Base-by-base conservation (phyloP, 2,797 vertebrate species). In the Zenarchopterus dispar region DNA sequence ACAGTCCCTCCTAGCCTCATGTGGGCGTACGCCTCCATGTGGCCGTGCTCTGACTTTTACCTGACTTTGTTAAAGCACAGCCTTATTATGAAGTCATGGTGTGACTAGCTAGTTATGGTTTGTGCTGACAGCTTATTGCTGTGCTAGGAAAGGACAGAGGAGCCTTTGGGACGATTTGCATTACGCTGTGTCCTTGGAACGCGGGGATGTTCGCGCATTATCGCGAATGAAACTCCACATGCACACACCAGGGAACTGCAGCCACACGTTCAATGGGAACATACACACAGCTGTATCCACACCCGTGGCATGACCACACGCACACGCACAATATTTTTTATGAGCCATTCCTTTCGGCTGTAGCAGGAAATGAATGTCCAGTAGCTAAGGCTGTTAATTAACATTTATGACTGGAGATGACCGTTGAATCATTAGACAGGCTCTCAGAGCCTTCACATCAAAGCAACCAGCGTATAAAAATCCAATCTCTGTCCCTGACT, bases 301-400 rank as follows among this genome's bases (percentile, higher is more conserved):
- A 41, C 52, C 19, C 9, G 17, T 64, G 53, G 60, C 43, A 59
- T 39, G 5, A 36, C 19, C 67, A 31, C 56, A 53, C 52, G 21
- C 42, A 62, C 58, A 53, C 21, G 19, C 60, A 52, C 44, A 22
- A 47, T 26, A 44, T 72, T 75, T 78, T 85, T 83, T 79, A 86
- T 48, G 72, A 78, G 73, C 59, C 61, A 58, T 82, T 77, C 80
- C 81, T 75, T 67, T 62, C 19, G 58, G 81, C 84, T 73, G 56
- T 51, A 61, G 75, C 75, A 88, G 85, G 81, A 87, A 89, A 88
- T 88, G 82, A 84, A 85, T 76, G 87, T 88, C 85, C 82, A 59
- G 75, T 61, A 77, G 85, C 82, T 36, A 33, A 67, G 76, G 81
- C 69, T 81, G 80, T 86, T 90, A 89, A 91, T 91, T 89, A 90